Evolutionary conservation across 2,888 invertebrate genomes (phyloP), one percentile per base, ranked within the genome.

Genomic region (Drosophila lutescens): DNA sequence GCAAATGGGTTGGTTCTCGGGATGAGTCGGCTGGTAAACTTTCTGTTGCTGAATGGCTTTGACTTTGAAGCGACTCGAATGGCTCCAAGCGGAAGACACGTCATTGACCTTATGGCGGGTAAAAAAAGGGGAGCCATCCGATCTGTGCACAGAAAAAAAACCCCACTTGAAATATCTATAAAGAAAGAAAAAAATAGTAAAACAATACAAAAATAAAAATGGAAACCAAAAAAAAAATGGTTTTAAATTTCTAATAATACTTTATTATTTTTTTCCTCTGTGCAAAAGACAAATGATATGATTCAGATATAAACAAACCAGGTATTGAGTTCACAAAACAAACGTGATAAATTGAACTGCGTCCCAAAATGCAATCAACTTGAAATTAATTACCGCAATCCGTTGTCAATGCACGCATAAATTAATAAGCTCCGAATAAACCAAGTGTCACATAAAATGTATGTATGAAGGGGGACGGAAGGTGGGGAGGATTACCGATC

Each of bases 331-430:
- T 23, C 23, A 0, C 23, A 17, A 17, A 17, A 7, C 15, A 36
- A 15, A 23, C 2, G 30, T 49, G 49, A 59, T 59, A 34, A 59
- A 50, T 63, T 17, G 9, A 26, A 50, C 49, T 40, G 66, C 40
- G 62, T 32, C 38, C 32, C 46, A 30, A 34, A 73, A 67, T 36
- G 68, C 70, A 84, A 83, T 77, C 77, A 73, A 59, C 55, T 61
- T 66, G 69, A 77, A 77, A 63, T 72, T 72, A 81, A 78, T 67
- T 59, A 66, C 80, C 46, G 23, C 50, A 40, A 60, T 74, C 60
- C 65, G 49, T 34, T 57, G 53, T 72, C 81, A 79, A 76, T 81
- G 78, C 57, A 74, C 77, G 82, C 83, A 85, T 82, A 82, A 82
- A 83, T 83, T 78, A 80, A 66, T 50, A 44, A 46, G 36, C 51